Evolutionary conservation across 2,888 invertebrate genomes (phyloP).

Genomic region (Ornithoptera priamus): DNA sequence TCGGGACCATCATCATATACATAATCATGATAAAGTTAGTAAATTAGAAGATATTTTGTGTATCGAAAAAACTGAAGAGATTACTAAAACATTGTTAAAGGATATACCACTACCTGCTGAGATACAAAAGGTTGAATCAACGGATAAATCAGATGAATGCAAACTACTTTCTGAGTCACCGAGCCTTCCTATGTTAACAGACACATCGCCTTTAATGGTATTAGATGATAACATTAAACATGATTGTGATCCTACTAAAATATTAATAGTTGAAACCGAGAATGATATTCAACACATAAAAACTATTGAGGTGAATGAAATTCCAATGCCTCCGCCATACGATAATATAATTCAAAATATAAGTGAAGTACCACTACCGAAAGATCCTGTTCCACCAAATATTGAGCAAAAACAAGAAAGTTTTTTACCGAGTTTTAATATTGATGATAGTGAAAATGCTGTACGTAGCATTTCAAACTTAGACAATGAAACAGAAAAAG

Average conservation of each 20-base stretch:
- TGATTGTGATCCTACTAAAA: slow-evolving; percentile 19
- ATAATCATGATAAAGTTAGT: slow-evolving; percentile 76
- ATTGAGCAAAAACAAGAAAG: slow-evolving; percentile 69
- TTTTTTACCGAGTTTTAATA: slow-evolving; percentile 84
- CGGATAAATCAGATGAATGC: slow-evolving; percentile 55
- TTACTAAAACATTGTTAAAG: slow-evolving; percentile 55
- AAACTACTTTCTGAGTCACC: slow-evolving; percentile 74
- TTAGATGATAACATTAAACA: slow-evolving; percentile 12
- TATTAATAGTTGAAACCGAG: slow-evolving; percentile 33
- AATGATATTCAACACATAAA: slow-evolving; percentile 50
- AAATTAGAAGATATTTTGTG: slow-evolving; percentile 47
- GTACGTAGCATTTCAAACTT: slow-evolving; percentile 88
- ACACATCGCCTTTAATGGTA: slow-evolving; percentile 74
- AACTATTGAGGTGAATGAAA: slow-evolving; percentile 60
- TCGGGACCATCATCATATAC: slow-evolving; percentile 84
- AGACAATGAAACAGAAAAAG: slow-evolving; percentile 54
- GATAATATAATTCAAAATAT: slow-evolving; percentile 63
- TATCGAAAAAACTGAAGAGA: slow-evolving; percentile 44
- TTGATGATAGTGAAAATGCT: slow-evolving; percentile 86
- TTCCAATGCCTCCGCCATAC: slow-evolving; percentile 67
- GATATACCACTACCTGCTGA: slow-evolving; percentile 69
- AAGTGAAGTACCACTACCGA: slow-evolving; percentile 70
- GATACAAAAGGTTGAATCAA: slow-evolving; percentile 43
- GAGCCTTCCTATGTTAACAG: slow-evolving; percentile 83
- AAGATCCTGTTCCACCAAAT: slow-evolving; percentile 55